Evolutionary conservation across 2,113 vertebrate genomes (phyloP).

Genomic region (Erythrolamprus reginae): DNA sequence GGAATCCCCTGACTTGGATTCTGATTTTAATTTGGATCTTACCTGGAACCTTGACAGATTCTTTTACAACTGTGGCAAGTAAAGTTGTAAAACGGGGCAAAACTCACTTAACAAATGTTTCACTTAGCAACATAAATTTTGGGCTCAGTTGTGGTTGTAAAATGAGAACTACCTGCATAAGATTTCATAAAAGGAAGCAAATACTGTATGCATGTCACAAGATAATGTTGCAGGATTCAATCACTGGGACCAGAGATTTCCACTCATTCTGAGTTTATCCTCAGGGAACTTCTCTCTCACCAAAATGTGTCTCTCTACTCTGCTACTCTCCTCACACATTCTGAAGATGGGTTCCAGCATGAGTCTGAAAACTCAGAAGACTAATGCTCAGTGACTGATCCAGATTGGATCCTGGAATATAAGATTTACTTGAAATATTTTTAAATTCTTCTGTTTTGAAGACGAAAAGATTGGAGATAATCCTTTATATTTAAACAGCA

Average conservation of each 20-base stretch:
- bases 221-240: background rate
- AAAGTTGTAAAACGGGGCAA: background rate
- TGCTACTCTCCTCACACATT: background rate
- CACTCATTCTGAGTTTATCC: background rate
- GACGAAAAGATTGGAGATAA: background rate
- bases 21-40: too few relatives aligned
- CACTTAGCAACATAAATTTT: background rate
- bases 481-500: background rate
- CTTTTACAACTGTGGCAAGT: background rate
- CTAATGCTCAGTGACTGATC: background rate
- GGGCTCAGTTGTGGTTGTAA: background rate
- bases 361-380: background rate
- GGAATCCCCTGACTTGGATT: too few relatives aligned
- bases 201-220: background rate
- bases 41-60: too few relatives aligned
- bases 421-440: background rate
- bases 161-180: background rate
- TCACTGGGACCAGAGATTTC: background rate
- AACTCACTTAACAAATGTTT: background rate
- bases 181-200: background rate
- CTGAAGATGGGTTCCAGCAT: background rate
- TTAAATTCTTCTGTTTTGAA: background rate
- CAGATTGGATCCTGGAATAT: background rate
- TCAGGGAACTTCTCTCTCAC: background rate
- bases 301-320: background rate